These are phyloP conservation scores for Coelopa pilipes DNA, from an alignment of 2,888 invertebrate genomes.

Conservation along the genomic window DNA sequence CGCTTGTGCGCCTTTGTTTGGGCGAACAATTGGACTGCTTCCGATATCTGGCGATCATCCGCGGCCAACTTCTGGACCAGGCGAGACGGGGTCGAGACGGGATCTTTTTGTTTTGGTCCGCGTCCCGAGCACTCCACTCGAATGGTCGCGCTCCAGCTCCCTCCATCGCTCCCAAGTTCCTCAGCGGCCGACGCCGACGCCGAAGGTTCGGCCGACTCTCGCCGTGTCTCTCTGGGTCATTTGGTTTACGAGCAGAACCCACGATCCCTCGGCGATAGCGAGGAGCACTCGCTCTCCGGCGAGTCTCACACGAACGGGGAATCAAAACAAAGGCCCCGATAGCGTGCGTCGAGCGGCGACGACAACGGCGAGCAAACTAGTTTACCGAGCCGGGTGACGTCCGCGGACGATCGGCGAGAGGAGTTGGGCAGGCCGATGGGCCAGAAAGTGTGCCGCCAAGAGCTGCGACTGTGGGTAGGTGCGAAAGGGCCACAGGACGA, in stretches of 20 bases:
- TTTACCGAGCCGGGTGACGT: too few relatives aligned
- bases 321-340: conserved; percentile 24
- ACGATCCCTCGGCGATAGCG: conserved; percentile 13
- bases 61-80: background rate
- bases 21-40: background rate
- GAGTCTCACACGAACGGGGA: conserved; percentile 4
- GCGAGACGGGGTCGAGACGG: background rate
- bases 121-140: background rate
- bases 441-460: too few relatives aligned
- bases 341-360: background rate
- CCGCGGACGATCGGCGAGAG: too few relatives aligned
- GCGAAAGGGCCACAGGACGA: too few relatives aligned
- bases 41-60: conserved; percentile 16
- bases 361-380: background rate
- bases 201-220: background rate
- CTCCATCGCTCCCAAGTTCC: background rate
- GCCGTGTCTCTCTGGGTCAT: conserved; percentile 5
- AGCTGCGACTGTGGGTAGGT: too few relatives aligned
- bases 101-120: background rate
- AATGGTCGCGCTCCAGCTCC: background rate
- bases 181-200: background rate
- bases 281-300: background rate
- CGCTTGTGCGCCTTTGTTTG: too few relatives aligned
- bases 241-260: conserved; percentile 18
- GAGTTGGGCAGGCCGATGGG: too few relatives aligned